Percentiles rank a stretch among this genome's conserved stretches.
phyloP scores from a whole-genome alignment of 1,140 invertebrate species.

The Asbolus verrucosus region DNA sequence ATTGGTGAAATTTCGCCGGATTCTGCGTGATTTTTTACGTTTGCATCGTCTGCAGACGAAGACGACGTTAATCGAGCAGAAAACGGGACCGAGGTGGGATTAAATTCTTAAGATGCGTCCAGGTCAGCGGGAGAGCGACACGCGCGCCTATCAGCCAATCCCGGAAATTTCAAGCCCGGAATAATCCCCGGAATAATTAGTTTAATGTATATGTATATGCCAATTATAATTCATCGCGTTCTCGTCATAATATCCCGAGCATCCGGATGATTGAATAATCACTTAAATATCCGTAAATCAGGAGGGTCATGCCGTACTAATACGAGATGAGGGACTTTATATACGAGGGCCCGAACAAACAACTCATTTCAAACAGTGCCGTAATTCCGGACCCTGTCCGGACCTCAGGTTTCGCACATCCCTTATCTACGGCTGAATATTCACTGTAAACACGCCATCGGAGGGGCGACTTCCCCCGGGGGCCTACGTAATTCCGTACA shows the following conservation, averaged over 20 bases:
- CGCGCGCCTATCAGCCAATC: background rate
- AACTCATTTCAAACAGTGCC: constrained; percentile 38
- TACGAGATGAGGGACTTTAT: constrained; percentile 23
- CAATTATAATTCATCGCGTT: constrained; percentile 43
- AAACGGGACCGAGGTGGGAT: too few relatives aligned
- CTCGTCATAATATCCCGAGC: constrained; percentile 36
- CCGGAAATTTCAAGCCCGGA: constrained; percentile 8
- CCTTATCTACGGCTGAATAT: too few relatives aligned
- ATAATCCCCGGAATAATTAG: constrained; percentile 29
- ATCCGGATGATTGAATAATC: constrained; percentile 45
- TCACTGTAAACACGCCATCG: too few relatives aligned
- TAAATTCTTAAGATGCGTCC: too few relatives aligned
- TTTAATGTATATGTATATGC: constrained; percentile 23
- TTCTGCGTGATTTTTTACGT: too few relatives aligned
- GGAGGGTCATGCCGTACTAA: constrained; percentile 40
- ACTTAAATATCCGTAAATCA: constrained; percentile 46
- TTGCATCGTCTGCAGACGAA: too few relatives aligned
- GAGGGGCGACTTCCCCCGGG: background rate
- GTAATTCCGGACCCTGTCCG: constrained; percentile 41
- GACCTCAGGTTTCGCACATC: constrained; percentile 35
- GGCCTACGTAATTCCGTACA: background rate
- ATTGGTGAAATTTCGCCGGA: too few relatives aligned
- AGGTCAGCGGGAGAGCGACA: too few relatives aligned
- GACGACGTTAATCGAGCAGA: too few relatives aligned
- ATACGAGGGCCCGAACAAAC: constrained; percentile 35